phyloP scores from a whole-genome alignment of 2,113 vertebrate genomes.

The Narcine bancroftii region DNA sequence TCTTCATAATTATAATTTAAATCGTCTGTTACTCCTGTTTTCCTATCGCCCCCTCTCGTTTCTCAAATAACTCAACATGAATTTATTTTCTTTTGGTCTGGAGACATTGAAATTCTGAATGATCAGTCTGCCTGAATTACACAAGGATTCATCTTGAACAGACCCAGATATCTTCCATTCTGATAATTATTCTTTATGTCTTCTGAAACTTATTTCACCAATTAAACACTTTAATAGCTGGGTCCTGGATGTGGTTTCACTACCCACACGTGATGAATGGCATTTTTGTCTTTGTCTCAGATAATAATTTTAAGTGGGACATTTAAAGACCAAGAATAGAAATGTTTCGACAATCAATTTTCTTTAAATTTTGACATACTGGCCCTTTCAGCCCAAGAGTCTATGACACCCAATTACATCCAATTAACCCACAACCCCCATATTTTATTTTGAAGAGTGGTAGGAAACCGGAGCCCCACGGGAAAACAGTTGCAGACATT shows the following conservation, averaged over 20 bases:
- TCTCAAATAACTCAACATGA: background rate
- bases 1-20: background rate
- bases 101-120: background rate
- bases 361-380: no score
- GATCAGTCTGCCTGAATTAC: background rate
- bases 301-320: background rate
- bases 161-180: background rate
- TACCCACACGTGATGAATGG: background rate
- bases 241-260: background rate
- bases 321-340: background rate
- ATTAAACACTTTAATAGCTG: background rate
- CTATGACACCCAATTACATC: no score
- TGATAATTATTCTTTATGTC: background rate
- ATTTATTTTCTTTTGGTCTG: background rate
- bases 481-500: no score
- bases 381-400: no score
- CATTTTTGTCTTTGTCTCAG: background rate
- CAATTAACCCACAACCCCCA: no score
- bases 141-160: background rate
- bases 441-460: no score
- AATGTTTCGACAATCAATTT: background rate
- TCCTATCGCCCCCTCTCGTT: background rate
- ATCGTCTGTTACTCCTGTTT: background rate
- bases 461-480: no score
- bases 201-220: background rate